Base-by-base conservation (phyloP, 2,888 invertebrate genomes). In the Maniola hyperantus region DNA sequence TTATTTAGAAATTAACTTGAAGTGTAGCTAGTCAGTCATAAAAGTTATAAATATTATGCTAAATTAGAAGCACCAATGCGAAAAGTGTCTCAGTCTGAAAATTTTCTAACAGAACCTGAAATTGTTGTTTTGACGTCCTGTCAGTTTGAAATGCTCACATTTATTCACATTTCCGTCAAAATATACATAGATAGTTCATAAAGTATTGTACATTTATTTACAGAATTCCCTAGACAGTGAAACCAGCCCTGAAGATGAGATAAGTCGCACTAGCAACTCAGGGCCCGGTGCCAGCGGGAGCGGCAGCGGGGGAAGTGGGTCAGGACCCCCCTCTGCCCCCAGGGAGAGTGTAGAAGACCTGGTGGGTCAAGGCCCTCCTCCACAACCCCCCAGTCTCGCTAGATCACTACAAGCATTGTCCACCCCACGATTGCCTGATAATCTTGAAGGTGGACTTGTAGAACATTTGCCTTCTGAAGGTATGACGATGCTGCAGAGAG, bases 401-500 rank as follows among this genome's bases (percentile, higher is more conserved):
- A 93, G 94, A 68, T 93, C 95, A 15, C 84, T 96, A 60, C 93
- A 94, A 65, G 93, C 94, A 39, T 84, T 96, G 11, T 93, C 93
- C 2, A 93, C 92, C 33, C 94, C 94, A 0, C 83, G 94, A n/a
- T 91, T 89, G 2, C 90, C 93, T n/a, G 94, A 94, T 69, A 91
- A 92, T 72, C 79, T 94, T 1, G 93, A 94, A 6, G 94, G 94
- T 5, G 95, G 95, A 0, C 82, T 96, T 0, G 94, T 96, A 6
- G 95, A 96, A 76, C 94, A 95, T 71, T 83, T 96, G 65, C 96
- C 96, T 18, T 95, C 95, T 63, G 96, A 96, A 93, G 95, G 95
- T 94, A 74, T 18, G 8, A 11, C 5, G 5, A 11, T 42, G 18
- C 26, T 2, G 4, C 4, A 26, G 26, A 26, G 26, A 2, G 26